phyloP scores from a whole-genome alignment of 2,888 invertebrate species.

The Sylvicola cinctus region DNA sequence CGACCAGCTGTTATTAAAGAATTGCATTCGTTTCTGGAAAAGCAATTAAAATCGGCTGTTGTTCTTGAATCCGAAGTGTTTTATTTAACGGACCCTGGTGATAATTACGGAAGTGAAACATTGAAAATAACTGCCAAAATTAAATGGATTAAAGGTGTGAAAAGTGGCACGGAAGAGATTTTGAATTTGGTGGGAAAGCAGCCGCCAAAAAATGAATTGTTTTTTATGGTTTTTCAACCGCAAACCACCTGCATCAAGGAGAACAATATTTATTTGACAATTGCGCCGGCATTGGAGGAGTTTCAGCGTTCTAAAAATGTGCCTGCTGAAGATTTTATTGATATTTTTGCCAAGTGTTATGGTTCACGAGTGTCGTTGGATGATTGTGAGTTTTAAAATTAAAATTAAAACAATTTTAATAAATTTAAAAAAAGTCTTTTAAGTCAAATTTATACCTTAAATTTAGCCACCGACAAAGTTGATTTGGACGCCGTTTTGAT shows the following conservation, averaged over 20 bases:
- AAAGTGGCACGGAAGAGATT: too few relatives aligned
- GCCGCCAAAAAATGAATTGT: conserved; percentile 31
- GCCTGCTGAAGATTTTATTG: conserved; percentile 21
- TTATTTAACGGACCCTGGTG: conserved; percentile 31
- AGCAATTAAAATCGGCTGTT: conserved; percentile 13
- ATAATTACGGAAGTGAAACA: conserved; percentile 41
- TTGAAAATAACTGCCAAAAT: conserved; percentile 22
- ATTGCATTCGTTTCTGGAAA: conserved; percentile 15
- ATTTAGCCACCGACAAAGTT: conserved; percentile 15
- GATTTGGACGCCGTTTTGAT: conserved; percentile 35
- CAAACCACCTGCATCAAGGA: conserved; percentile 35
- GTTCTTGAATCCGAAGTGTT: conserved; percentile 22
- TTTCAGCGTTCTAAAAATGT: conserved; percentile 29
- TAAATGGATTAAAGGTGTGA: too few relatives aligned
- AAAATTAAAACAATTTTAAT: not conserved
- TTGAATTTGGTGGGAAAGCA: conserved; percentile 37
- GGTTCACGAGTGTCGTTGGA: conserved; percentile 29
- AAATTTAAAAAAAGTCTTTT: conserved; percentile 3
- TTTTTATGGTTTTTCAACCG: conserved; percentile 30
- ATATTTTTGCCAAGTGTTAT: conserved; percentile 31
- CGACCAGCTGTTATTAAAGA: conserved; percentile 16
- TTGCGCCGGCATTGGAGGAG: conserved; percentile 28
- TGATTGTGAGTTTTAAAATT: conserved; percentile 10
- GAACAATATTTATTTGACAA: conserved; percentile 29
- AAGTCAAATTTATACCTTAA: too few relatives aligned